Evolutionary conservation across 2,797 vertebrate genomes (phyloP), one percentile per base, ranked within the genome.

Genomic region (Neosilurus mollespiculum): DNA sequence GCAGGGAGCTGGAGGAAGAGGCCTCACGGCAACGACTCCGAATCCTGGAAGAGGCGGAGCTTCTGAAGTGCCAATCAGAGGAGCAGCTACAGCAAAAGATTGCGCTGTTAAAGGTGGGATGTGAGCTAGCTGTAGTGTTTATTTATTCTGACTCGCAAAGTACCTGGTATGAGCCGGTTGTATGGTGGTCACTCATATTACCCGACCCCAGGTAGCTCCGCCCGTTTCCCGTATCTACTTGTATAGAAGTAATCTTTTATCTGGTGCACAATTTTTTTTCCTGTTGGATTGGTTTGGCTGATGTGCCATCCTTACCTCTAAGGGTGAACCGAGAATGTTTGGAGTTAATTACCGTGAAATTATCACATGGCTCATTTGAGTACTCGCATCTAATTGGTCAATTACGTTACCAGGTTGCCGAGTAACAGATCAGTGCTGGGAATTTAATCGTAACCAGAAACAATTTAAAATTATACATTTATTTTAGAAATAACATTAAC

Each of bases 11-110:
- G 69, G 93, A 96, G 83, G 93, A 93, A 76, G 89, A 90, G 49
- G 93, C 93, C 4, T 90, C 93, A 77, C 90, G 93, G 62, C 94
- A 95, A 88, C 93, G 94, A 1, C 93, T 94, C 83, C 92, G 92
- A 72, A 95, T 94, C 88, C 91, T 95, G 65, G 94, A 96, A 83
- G 94, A 97, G 92, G 93, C 91, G 81, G 95, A 96, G 86, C 90
- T 96, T 71, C 90, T 95, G 30, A 96, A 95, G 89, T 92, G 94
- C 91, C 95, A 94, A 84, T 94, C 95, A 0, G 95, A 95, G 79
- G 89, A 95, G 79, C 88, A 89, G 22, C 89, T 96, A 61, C 94
- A 96, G 66, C 94, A 95, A 86, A 91, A 91, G 85, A 92, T 96
- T 80, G 86, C 91, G 54, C 94, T 93, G 62, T 84, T 96, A 62